These are phyloP conservation scores for Trichogramma dendrolimi DNA, from an alignment of 2,888 invertebrate species.

Conservation along the genomic window DNA sequence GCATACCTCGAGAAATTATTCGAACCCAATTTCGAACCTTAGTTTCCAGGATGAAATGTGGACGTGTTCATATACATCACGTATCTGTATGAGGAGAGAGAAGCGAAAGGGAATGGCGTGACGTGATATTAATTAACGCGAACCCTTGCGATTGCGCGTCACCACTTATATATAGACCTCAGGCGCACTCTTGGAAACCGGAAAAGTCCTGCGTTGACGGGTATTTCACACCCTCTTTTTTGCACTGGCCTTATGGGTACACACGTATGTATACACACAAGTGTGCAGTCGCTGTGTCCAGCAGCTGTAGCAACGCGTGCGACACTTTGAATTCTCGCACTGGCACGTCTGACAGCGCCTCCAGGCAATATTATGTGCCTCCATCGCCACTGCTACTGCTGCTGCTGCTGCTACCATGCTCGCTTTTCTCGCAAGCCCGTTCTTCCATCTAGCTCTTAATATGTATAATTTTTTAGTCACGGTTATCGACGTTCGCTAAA, in stretches of 20 bases:
- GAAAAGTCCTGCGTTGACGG: conserved; percentile 34
- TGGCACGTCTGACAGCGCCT: neutral
- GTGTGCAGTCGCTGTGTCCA: too few species aligned
- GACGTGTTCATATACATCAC: too few species aligned
- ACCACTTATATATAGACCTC: conserved; percentile 35
- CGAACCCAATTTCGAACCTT: too few species aligned
- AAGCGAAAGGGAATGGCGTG: conserved; percentile 38
- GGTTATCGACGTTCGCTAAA: conserved; percentile 4
- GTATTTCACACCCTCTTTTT: conserved; percentile 1
- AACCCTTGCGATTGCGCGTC: conserved; percentile 46
- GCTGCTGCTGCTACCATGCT: neutral
- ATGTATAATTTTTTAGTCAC: neutral
- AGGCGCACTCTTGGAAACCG: conserved; percentile 39
- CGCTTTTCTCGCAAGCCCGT: neutral
- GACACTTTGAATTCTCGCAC: conserved; percentile 18
- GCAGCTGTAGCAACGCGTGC: neutral
- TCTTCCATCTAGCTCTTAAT: neutral
- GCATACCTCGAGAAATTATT: too few species aligned
- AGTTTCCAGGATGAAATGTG: too few species aligned
- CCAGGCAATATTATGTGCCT: too few species aligned
- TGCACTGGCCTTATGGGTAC: neutral
- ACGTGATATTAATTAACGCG: conserved; percentile 53
- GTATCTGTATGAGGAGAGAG: conserved; percentile 7
- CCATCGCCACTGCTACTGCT: neutral
- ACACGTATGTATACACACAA: too few species aligned